Conservation (phyloP, 2,797 vertebrate species). For the Silurus aristotelis region DNA sequence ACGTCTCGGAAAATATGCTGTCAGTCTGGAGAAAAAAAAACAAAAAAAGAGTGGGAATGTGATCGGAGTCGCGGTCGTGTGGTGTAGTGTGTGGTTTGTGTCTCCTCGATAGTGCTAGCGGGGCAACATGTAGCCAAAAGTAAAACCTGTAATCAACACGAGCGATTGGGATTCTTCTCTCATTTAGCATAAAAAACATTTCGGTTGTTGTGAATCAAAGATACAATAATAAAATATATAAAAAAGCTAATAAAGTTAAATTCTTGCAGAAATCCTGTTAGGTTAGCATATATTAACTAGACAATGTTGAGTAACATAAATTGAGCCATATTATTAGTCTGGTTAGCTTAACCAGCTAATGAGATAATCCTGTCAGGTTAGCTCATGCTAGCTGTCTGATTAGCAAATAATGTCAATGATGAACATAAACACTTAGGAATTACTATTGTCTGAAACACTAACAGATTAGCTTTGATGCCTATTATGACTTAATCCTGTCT, state of each 20-base stretch:
- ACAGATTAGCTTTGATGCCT: no score
- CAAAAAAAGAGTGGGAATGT: slow-evolving; percentile 17
- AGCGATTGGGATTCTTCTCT: neutral
- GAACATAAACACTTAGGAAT: neutral
- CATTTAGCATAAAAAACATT: slow-evolving; percentile 7
- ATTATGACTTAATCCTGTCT: no score
- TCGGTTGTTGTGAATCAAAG: neutral
- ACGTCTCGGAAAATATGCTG: slow-evolving; percentile 21
- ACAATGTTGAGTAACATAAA: neutral
- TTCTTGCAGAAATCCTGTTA: neutral
- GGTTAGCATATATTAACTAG: neutral
- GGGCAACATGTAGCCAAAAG: slow-evolving; percentile 26
- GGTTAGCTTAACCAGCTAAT: no score
- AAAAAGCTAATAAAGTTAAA: neutral
- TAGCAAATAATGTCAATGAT: no score
- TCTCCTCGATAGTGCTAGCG: slow-evolving; percentile 13
- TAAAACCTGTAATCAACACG: slow-evolving; percentile 42
- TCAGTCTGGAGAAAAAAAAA: slow-evolving; percentile 15
- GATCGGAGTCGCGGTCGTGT: slow-evolving; percentile 10
- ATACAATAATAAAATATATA: neutral
- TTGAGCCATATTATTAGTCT: neutral
- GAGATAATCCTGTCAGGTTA: neutral
- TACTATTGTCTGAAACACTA: no score
- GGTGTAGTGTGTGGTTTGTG: slow-evolving; percentile 18
- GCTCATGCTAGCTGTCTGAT: neutral